Evolutionary conservation across 2,888 invertebrate species (phyloP), one percentile per base, ranked within the genome.

Genomic region (Margaritifera margaritifera): DNA sequence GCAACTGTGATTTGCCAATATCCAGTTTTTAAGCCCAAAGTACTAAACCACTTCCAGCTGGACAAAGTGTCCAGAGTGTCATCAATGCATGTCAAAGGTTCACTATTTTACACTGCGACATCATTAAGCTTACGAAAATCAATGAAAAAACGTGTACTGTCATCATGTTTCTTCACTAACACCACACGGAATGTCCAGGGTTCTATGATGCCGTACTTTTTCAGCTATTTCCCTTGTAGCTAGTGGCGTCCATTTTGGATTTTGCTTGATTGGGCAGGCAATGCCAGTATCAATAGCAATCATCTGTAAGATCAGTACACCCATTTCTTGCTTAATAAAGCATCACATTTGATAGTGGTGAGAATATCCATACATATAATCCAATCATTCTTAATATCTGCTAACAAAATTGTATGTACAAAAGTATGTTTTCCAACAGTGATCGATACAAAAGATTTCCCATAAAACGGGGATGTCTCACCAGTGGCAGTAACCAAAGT

Each of bases 61-160:
- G 63, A 22, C 19, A 65, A 19, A 54, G 61, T 55, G 50, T 71
- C 68, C 4, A 68, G 54, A 24, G 67, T 42, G 22, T 69, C 63
- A 31, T 72, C 66, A 27, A 68, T 68, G 27, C 69, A 42, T 5
- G 68, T 63, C 42, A 72, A 54, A 20, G 63, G 72, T 19, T 68
- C 65, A 63, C 51, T 6, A 8, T 54, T 31, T 53, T 63, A 53
- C 20, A 54, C 25, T 25, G 53, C 53, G 11, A 53, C 22, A 54
- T 63, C 63, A 63, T 52, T 62, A n/a, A 20, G 31, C 18, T 60
- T 60, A 4, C 58, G 3, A 60, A 27, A 60, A 60, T 60, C 31
- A 24, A 25, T 27, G 25, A 25, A 60, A 42, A 64, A 64, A 22
- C 56, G 11, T 15, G 51, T 64, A 25, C 56, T 31, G 3, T 60